A percentile compares a stretch with the other conserved stretches of the same genome.
Evolutionary conservation across 2,888 invertebrate species (phyloP).

Genomic region (Nymphalis urticae): DNA sequence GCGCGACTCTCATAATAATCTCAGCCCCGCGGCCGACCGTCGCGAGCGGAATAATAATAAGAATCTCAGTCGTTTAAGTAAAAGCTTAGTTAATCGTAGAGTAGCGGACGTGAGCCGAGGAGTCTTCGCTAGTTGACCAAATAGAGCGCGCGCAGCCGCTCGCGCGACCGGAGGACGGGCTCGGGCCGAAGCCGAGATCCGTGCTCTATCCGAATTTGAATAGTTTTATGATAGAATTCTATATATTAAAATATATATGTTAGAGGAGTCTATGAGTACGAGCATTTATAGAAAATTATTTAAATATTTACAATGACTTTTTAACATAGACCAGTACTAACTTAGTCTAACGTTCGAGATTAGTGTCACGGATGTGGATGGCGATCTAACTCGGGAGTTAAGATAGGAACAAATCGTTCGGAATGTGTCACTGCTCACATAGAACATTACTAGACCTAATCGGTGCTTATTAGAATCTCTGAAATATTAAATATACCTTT

Average conservation of each 20-base stretch:
- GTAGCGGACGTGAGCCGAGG: slow-evolving; percentile 11
- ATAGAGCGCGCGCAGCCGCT: slow-evolving; percentile 37
- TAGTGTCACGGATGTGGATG: neutral
- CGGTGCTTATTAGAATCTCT: neutral
- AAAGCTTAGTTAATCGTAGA: slow-evolving; percentile 33
- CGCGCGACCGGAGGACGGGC: neutral
- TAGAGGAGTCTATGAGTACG: slow-evolving; percentile 26
- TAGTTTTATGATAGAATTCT: slow-evolving; percentile 6
- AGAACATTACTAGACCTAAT: neutral
- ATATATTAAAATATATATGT: slow-evolving; percentile 6
- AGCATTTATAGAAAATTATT: slow-evolving; percentile 34
- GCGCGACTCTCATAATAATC: slow-evolving; percentile 49
- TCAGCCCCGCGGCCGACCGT: slow-evolving; percentile 17
- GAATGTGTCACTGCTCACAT: neutral
- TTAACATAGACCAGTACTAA: slow-evolving; percentile 14
- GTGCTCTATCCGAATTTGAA: neutral
- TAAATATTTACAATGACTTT: slow-evolving; percentile 17
- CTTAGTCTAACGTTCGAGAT: slow-evolving; percentile 1
- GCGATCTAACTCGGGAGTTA: neutral
- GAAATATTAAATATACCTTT: neutral
- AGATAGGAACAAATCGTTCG: slow-evolving; percentile 5
- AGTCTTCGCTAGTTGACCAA: slow-evolving; percentile 58
- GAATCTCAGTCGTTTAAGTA: slow-evolving; percentile 67
- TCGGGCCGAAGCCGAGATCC: neutral
- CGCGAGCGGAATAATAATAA: slow-evolving; percentile 32